Evolutionary conservation across 2,113 vertebrate species (phyloP).

Genomic region (Mus spicilegus): DNA sequence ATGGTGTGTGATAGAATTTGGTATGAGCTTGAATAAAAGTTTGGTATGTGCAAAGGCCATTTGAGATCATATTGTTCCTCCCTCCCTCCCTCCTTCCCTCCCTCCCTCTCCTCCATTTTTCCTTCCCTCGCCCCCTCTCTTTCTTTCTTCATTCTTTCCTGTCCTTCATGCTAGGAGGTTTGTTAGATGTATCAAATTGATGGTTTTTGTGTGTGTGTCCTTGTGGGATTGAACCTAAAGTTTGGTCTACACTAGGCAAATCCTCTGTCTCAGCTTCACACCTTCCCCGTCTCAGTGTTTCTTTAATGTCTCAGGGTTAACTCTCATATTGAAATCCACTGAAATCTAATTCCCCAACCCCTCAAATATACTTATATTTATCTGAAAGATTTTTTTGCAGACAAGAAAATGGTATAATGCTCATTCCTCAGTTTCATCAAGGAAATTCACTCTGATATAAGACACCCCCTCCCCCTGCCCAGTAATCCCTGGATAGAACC

Average conservation of each 20-base stretch:
- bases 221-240: background rate
- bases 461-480: background rate
- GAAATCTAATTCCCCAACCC: background rate
- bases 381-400: background rate
- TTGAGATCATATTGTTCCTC: background rate
- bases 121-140: background rate
- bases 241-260: background rate
- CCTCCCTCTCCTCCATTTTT: rapidly evolving
- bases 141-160: background rate
- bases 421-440: background rate
- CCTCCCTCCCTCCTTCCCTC: too few species aligned
- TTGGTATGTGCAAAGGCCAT: background rate
- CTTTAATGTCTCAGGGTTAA: background rate
- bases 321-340: background rate
- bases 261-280: background rate
- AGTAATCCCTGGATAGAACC: background rate
- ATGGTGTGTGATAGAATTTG: background rate
- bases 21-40: background rate
- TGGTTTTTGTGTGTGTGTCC: background rate
- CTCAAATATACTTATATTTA: background rate
- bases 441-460: background rate
- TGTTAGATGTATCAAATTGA: background rate
- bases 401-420: background rate
- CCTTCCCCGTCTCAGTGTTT: background rate
- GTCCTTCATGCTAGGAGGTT: background rate